Base-by-base conservation (phyloP, 64 coral and sea anemone species). In the Actinia tenebrosa region DNA sequence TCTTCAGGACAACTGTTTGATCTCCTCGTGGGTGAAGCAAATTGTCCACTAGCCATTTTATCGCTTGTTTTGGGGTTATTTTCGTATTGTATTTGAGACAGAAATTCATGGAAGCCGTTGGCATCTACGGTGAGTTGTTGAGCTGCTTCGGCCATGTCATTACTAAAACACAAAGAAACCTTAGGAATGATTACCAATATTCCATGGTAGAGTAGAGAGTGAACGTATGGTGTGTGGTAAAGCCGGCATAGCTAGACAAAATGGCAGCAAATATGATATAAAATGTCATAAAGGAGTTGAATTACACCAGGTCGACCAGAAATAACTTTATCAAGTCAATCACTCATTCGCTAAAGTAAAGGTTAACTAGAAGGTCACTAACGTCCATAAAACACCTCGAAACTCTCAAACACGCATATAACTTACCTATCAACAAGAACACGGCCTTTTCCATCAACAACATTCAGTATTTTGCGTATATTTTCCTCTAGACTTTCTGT, bases 401-500 rank as follows among this genome's bases (percentile, higher is more conserved):
- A 19, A 20, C 16, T 7, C 79, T 20, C 44, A 50, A 45, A 7
- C 16, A 45, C 5, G 16, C 77, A 47, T 4, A 43, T 13, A 16
- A 84, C 90, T 82, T 92, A 92, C 90, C 85, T 87, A 43, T 92
- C 85, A 17, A 92, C 75, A 60, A 87, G 45, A 53, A 18, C 85
- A 71, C 16, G 84, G 85, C 80, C 78, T 60, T 86, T 71, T 71
- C 27, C 75, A 3, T 78, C 86, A 44, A 83, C 43, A 56, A 84
- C 54, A 53, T 42, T 87, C 19, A 92, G 22, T 46, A 92, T 87
- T 72, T 87, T 92, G 54, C 90, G 90, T 37, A 92, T 87, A 80
- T 80, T 92, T 71, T 92, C 90, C 23, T 92, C 90, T 37, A 92
- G 80, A 92, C 78, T 87, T 92, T 92, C 90, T 45, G 77, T 92